Evolutionary conservation across 92 coral and sea anemone species (phyloP).

Genomic region (Zoanthus sociatus): DNA sequence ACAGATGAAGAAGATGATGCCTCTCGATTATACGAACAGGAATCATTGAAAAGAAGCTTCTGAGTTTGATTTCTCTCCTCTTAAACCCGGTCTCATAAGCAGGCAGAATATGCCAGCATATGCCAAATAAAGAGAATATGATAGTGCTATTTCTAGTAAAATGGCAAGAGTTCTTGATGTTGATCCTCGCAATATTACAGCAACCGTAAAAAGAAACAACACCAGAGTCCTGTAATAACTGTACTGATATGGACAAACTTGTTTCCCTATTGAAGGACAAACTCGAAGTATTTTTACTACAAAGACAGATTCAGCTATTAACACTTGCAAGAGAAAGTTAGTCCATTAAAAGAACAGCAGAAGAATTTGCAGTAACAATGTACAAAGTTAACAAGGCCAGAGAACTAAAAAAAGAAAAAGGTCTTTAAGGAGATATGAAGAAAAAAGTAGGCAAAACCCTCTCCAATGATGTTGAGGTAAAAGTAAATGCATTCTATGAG

Average conservation of each 20-base stretch:
- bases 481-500: conserved; percentile 22
- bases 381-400: conserved; percentile 26
- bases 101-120: conserved; percentile 1
- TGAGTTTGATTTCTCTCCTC: neutral
- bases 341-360: conserved; percentile 17
- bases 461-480: neutral
- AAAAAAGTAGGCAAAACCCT: conserved; percentile 31
- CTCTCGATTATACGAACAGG: neutral
- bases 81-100: neutral
- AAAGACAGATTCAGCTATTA: neutral
- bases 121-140: neutral
- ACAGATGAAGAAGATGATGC: neutral
- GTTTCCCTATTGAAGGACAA: neutral
- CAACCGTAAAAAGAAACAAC: neutral
- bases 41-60: neutral
- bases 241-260: conserved; percentile 7
- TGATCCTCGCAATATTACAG: neutral
- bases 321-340: conserved; percentile 39
- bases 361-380: conserved; percentile 17
- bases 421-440: neutral
- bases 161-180: conserved; percentile 5
- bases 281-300: neutral
- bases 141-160: conserved; percentile 3
- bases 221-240: conserved; percentile 1
- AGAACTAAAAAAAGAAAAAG: conserved; percentile 21